Base-by-base conservation (phyloP, 1,140 invertebrate genomes). In the Trinorchestia longiramus region DNA sequence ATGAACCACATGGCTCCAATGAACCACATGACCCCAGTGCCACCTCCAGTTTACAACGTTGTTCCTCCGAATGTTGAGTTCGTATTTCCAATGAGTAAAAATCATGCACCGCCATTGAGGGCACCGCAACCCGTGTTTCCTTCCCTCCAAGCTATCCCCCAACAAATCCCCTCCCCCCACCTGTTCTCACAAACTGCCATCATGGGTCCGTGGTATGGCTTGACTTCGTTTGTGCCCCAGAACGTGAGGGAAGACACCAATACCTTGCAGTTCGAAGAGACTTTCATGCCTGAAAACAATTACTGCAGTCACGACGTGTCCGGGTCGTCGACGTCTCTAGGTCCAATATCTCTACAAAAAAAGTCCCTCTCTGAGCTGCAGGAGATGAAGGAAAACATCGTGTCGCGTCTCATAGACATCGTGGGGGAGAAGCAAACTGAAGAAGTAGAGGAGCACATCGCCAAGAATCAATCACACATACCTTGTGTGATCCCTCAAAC, bases 391-490 rank as follows among this genome's bases (percentile, higher is more conserved):
- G 98, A 98, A 97, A 98, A 98, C 97, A 98, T 98, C 87, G 97
- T 98, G 45, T 98, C 97, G 96, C 98, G 98, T 96, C 97, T 98
- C 43, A 98, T 98, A 97, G 98, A 98, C 96, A 98, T 98, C 87
- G 97, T 98, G 57, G 98, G 97, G 36, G 40, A 96, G 92, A 96
- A 96, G 43, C 96, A 96, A 28, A 96, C 96, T 11, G 96, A 96
- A 45, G 95, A 96, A 57, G 95, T 96, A 42, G 95, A 96, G 40
- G 96, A 96, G 96, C 94, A 96, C 87, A 97, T 97, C 94, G 96
- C 95, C 87, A 94, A 94, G 40, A 94, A 94, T 40, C 92, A 94
- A 40, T 45, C 43, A 11, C 92, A 94, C 92, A 94, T 94, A 47
- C 92, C 92, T 6, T 94, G 92, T 36, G 92, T 94, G 19, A 94